Conservation (phyloP, 2,113 vertebrate species). For the Callipepla californica region DNA sequence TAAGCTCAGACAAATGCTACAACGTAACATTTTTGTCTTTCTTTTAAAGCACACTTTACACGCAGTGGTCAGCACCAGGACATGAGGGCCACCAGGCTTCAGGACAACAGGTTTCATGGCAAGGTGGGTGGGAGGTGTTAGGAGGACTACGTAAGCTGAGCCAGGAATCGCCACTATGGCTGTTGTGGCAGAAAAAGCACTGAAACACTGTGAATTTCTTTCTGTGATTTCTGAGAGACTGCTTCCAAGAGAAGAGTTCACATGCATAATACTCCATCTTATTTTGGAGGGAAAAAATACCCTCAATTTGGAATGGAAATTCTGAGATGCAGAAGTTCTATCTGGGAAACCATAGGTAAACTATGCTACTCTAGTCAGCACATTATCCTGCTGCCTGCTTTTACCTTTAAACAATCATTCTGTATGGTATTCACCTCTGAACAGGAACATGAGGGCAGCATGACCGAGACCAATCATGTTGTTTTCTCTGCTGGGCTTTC, state of each 20-base stretch:
- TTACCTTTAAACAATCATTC: neutral
- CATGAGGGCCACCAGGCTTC: neutral
- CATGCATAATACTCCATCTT: neutral
- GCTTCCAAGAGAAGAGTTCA: neutral
- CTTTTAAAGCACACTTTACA: neutral
- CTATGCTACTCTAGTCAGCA: neutral
- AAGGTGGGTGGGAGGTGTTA: neutral
- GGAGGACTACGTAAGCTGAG: neutral
- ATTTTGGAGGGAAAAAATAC: neutral
- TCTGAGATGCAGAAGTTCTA: neutral
- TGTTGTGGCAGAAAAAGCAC: neutral
- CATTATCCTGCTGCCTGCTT: neutral
- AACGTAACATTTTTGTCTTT: neutral
- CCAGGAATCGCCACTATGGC: neutral
- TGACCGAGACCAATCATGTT: neutral
- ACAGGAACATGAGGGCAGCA: neutral
- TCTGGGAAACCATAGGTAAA: neutral
- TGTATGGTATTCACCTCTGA: neutral
- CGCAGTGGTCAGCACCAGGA: fast-evolving
- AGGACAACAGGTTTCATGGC: neutral
- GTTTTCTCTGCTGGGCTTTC: neutral
- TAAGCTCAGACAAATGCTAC: neutral
- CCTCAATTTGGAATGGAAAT: neutral
- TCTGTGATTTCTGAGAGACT: neutral
- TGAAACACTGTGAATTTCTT: neutral